Conservation (phyloP, 2,113 vertebrate species). For the Paratilapia polleni region DNA sequence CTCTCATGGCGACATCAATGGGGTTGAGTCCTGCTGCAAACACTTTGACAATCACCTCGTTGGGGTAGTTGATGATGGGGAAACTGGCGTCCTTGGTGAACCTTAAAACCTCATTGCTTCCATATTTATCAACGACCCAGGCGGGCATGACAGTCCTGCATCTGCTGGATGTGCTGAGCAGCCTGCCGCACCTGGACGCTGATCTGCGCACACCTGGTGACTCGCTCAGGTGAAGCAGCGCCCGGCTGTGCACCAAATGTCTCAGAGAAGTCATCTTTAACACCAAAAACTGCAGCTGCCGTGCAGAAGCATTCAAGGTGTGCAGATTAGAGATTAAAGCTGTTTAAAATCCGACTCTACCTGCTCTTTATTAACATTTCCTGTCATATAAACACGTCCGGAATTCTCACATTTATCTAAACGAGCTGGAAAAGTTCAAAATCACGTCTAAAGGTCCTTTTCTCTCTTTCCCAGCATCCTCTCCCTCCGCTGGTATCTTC, state of each 20-base stretch:
- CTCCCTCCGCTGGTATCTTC: neutral
- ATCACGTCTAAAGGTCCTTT: neutral
- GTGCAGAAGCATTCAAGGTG: neutral
- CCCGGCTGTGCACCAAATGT: conserved; percentile 20
- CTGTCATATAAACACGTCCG: neutral
- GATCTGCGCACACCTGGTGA: neutral
- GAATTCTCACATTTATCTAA: neutral
- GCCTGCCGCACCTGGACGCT: conserved; percentile 15
- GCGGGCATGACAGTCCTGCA: conserved; percentile 85
- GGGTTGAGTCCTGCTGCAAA: conserved; percentile 92
- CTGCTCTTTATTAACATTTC: neutral
- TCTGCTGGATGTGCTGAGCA: conserved; percentile 71
- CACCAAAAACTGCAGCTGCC: too few relatives aligned
- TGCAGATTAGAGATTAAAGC: neutral
- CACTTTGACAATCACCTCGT: conserved; percentile 94
- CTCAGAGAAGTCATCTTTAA: conserved; percentile 50
- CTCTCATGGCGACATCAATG: conserved; percentile 94
- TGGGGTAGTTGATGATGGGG: conserved; percentile 89
- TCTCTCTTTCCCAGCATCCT: neutral
- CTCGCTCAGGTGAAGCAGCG: conserved; percentile 14
- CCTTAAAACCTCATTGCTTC: conserved; percentile 87
- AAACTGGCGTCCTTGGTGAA: conserved; percentile 86
- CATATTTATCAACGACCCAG: conserved; percentile 95
- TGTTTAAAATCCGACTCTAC: neutral
- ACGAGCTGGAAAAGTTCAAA: neutral